phyloP scores from a whole-genome alignment of 2,888 invertebrate species.

The Amblyjoppa fuscipennis region DNA sequence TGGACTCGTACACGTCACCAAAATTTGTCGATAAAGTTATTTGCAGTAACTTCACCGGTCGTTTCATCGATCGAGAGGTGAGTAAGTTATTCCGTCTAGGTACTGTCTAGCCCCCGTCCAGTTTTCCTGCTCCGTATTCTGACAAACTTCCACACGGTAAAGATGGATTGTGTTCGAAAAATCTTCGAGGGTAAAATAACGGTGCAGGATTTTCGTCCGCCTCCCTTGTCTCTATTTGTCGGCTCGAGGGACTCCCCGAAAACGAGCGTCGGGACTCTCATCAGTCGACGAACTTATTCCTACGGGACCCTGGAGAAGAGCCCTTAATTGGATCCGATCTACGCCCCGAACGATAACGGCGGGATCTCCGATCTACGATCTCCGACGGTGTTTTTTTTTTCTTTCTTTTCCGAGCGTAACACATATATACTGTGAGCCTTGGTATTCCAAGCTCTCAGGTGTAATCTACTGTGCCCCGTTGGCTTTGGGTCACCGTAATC shows the following conservation, averaged over 20 bases:
- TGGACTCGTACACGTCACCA: no score
- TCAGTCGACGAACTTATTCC: slow-evolving; percentile 35
- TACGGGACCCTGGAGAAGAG: slow-evolving; percentile 16
- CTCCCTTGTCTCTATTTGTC: slow-evolving; percentile 28
- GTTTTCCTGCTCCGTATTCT: no score
- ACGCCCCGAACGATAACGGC: slow-evolving; percentile 54
- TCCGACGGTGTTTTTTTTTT: slow-evolving; percentile 15
- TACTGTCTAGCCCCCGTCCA: no score
- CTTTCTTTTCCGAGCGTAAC: neutral
- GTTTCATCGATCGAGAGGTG: no score
- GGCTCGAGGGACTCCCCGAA: slow-evolving; percentile 15
- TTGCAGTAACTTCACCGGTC: no score
- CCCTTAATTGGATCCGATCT: slow-evolving; percentile 62
- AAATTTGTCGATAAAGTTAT: no score
- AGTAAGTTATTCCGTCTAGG: no score
- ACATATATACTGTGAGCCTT: neutral
- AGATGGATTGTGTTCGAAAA: neutral
- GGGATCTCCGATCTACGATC: slow-evolving; percentile 50
- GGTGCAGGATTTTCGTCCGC: neutral
- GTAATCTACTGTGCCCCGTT: slow-evolving; percentile 45
- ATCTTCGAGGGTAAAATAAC: slow-evolving; percentile 22
- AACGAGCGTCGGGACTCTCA: slow-evolving; percentile 11
- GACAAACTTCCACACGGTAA: no score
- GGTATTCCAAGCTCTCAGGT: slow-evolving; percentile 55
- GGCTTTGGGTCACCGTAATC: slow-evolving; percentile 36